Base-by-base conservation (phyloP, 2,888 invertebrate species). In the Tetrapedia diversipes region DNA sequence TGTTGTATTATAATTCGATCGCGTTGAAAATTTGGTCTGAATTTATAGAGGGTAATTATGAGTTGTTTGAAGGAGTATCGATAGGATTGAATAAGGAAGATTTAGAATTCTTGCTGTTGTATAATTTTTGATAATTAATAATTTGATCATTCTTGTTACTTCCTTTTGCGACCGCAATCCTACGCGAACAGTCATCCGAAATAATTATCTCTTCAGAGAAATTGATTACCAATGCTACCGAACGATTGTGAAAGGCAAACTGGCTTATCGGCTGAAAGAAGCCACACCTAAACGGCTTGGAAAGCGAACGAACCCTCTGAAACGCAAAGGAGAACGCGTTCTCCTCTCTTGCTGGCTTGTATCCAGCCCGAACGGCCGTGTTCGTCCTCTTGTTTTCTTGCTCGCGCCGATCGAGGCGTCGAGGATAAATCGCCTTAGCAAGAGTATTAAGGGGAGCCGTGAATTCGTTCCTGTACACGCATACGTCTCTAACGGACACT, bases 351-450 rank as follows among this genome's bases (percentile, higher is more conserved):
- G 37, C 37, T 41, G 65, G 19, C 56, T 65, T 56, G 61, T 73
- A 59, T 19, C 34, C 51, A 32, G 47, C 41, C 57, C n/a, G 61
- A 43, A 53, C 43, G 57, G 59, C 74, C 80, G 56, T 70, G 70
- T 80, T 81, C 77, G 64, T 81, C 59, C 73, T 77, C 77, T 79
- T 73, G 81, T 81, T 64, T 78, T 73, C 78, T 65, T 64, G 66
- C 76, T 64, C 76, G 66, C 63, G 66, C 76, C 79, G 79, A 79
- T 77, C 80, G 77, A 73, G 73, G 67, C 66, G 80, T 80, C 51
- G 66, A 69, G 80, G 73, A 81, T 81, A 72, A 80, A 79, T 79
- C 80, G 80, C 77, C 80, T 77, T 77, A 77, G 80, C 65, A 70
- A 77, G 73, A 65, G 80, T 56, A 81, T 81, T 81, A 81, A 80